A percentile compares a stretch with the other conserved stretches of the same genome.
Evolutionary conservation across 1,140 invertebrate genomes (phyloP).

Genomic region (Cydia amplana): DNA sequence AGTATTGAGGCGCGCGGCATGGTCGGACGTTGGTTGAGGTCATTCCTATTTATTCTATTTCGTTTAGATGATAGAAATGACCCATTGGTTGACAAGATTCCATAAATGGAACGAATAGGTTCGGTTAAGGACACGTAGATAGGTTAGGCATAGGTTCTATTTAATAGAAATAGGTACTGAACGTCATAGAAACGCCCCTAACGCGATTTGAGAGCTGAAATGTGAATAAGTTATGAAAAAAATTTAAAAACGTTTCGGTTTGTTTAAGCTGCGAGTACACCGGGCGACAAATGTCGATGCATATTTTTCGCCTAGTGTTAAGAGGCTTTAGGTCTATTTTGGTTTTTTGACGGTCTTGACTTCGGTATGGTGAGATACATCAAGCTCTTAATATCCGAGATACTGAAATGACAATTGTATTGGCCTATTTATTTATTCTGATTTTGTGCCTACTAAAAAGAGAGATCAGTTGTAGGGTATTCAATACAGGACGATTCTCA

Average conservation of each 20-base stretch:
- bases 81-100: background rate
- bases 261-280: slow-evolving; percentile 36
- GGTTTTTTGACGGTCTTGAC: background rate
- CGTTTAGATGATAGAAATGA: background rate
- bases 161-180: slow-evolving; percentile 43
- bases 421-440: too few species aligned
- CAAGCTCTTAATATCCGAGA: too few species aligned
- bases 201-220: slow-evolving; percentile 38
- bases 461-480: too few species aligned
- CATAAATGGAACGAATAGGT: background rate
- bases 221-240: slow-evolving; percentile 31
- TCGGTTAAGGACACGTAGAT: slow-evolving; percentile 4
- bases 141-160: slow-evolving; percentile 31
- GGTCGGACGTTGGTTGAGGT: background rate
- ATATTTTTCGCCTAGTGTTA: background rate
- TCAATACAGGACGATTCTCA: too few species aligned
- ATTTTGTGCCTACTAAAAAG: too few species aligned
- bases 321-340: background rate
- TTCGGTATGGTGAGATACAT: too few species aligned
- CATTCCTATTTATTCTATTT: slow-evolving; percentile 4
- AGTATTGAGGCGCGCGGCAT: background rate
- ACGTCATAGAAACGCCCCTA: slow-evolving; percentile 51
- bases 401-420: too few species aligned
- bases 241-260: slow-evolving; percentile 41
- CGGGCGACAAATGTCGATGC: background rate